A percentile compares a stretch with the other conserved stretches of the same genome.
These are phyloP conservation scores for Cryptocephalus moraei DNA, from an alignment of 2,888 invertebrate species.

Conservation along the genomic window DNA sequence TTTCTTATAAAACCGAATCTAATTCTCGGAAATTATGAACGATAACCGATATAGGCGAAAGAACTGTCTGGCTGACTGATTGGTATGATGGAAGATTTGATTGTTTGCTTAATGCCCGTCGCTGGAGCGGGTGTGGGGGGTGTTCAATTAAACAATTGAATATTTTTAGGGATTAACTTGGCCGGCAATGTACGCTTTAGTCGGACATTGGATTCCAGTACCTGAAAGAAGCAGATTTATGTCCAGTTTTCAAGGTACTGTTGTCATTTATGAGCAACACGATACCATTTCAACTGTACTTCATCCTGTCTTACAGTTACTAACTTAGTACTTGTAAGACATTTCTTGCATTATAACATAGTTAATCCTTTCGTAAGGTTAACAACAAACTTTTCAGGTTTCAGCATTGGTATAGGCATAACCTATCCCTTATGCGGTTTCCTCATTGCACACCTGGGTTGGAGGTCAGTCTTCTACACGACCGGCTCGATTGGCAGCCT, in stretches of 20 bases:
- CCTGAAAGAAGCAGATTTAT: constrained; percentile 61
- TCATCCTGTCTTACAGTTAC: background rate
- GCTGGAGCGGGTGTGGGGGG: too few species aligned
- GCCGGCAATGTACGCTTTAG: constrained; percentile 67
- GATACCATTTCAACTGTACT: background rate
- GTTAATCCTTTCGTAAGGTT: too few species aligned
- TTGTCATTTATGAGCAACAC: background rate
- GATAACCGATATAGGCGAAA: too few species aligned
- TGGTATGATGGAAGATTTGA: too few species aligned
- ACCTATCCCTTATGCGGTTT: constrained; percentile 62
- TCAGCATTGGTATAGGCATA: constrained; percentile 63
- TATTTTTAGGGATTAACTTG: constrained; percentile 52
- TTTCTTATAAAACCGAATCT: background rate
- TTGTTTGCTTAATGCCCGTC: too few species aligned
- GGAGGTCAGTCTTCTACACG: constrained; percentile 60
- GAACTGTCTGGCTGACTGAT: too few species aligned
- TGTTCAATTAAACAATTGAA: too few species aligned
- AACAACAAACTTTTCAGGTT: constrained; percentile 39
- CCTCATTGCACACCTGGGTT: constrained; percentile 56
- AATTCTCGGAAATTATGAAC: too few species aligned
- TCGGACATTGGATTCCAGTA: constrained; percentile 64
- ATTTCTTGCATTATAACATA: too few species aligned
- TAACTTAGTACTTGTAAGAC: too few species aligned
- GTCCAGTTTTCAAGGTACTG: constrained; percentile 60
- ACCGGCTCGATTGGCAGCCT: constrained; percentile 49